These are phyloP conservation scores for Cacatua alba DNA, from an alignment of 2,113 vertebrate genomes.

Conservation along the genomic window DNA sequence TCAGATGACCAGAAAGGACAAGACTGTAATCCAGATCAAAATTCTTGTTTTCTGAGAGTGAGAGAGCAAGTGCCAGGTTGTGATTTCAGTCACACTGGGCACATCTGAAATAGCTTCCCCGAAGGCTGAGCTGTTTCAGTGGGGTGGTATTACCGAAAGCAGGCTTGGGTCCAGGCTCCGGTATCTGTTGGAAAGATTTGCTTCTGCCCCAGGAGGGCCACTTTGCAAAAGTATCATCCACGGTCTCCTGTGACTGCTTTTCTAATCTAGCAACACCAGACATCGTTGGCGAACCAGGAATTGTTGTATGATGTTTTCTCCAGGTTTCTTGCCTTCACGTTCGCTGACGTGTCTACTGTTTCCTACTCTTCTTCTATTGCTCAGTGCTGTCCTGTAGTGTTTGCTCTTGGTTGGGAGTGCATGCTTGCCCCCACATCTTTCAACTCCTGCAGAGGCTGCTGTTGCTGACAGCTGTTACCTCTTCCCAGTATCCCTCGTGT, in stretches of 20 bases:
- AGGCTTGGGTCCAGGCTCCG: not conserved
- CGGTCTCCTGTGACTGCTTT: not conserved
- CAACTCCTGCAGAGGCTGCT: not conserved
- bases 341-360: not conserved
- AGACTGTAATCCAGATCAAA: conserved; percentile 36
- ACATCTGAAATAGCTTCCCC: not conserved
- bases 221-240: not conserved
- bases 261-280: not conserved
- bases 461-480: not conserved
- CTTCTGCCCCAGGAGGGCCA: not conserved
- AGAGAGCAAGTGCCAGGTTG: not conserved
- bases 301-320: not conserved
- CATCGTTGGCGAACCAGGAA: not conserved
- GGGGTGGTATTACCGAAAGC: not conserved
- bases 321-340: accelerated
- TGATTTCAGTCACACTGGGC: not conserved
- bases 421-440: not conserved
- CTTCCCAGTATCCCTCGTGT: not conserved
- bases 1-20: not conserved
- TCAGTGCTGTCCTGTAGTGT: not conserved
- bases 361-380: not conserved
- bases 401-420: not conserved
- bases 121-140: not conserved
- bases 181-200: conserved; percentile 14
- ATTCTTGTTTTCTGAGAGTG: conserved; percentile 5